Percentiles rank a stretch among this genome's conserved stretches.
Conservation (phyloP, 2,113 vertebrate genomes). For the Ailuropoda melanoleuca region DNA sequence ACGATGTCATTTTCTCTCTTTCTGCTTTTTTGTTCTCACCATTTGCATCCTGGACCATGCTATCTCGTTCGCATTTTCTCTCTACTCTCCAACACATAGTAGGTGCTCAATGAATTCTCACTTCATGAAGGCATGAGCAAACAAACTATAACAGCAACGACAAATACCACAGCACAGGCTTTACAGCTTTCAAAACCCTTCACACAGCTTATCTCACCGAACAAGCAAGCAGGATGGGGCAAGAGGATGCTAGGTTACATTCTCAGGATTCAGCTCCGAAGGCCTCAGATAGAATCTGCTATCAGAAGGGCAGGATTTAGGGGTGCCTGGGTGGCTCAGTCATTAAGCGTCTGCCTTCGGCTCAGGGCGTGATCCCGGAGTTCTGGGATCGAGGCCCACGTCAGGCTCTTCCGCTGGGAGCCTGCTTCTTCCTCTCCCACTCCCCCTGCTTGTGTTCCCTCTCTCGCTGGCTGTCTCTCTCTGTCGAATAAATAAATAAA, state of each 20-base stretch:
- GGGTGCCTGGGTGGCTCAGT: too few species aligned
- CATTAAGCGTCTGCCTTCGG: too few species aligned
- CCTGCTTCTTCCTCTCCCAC: too few species aligned
- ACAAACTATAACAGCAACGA: not conserved
- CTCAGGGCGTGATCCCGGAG: too few species aligned
- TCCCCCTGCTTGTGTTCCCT: too few species aligned
- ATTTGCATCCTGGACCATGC: not conserved
- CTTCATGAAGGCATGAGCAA: not conserved
- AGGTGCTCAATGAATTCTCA: not conserved
- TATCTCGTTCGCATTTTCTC: not conserved
- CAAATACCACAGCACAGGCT: not conserved
- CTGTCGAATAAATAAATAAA: too few species aligned
- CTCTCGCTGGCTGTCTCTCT: too few species aligned
- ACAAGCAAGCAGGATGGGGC: not conserved
- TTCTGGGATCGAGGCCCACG: too few species aligned
- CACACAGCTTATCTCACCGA: not conserved
- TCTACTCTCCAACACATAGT: not conserved
- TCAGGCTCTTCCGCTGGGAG: too few species aligned
- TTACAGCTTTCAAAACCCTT: not conserved
- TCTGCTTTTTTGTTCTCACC: not conserved
- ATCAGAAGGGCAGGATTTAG: not conserved
- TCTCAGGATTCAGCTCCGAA: not conserved
- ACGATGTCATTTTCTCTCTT: not conserved
- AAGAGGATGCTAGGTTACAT: not conserved
- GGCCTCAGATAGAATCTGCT: not conserved